Conservation (phyloP, 2,797 vertebrate species). For the Fundulus diaphanus region DNA sequence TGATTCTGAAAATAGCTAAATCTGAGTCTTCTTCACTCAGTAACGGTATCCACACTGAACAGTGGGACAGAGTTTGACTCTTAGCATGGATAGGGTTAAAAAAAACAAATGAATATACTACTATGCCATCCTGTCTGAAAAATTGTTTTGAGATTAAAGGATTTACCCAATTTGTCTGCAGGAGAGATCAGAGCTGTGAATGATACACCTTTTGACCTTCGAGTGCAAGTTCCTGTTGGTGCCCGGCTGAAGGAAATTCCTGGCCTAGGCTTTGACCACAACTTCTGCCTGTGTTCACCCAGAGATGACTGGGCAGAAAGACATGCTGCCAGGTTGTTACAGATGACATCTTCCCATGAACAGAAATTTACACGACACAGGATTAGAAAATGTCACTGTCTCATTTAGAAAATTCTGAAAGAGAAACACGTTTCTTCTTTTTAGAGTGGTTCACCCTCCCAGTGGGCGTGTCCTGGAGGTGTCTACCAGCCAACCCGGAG, state of each 20-base stretch:
- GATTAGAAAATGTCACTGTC: not conserved
- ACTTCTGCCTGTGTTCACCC: slow-evolving; percentile 86
- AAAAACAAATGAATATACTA: no score
- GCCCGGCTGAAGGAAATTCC: slow-evolving; percentile 81
- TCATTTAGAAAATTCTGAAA: not conserved
- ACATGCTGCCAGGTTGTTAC: slow-evolving; percentile 59
- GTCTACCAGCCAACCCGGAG: slow-evolving; percentile 89
- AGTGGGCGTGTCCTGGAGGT: slow-evolving; percentile 89
- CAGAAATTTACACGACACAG: not conserved
- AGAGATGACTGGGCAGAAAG: slow-evolving; percentile 65
- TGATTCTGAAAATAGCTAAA: no score
- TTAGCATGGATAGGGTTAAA: not conserved
- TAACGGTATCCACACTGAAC: no score
- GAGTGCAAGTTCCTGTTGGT: slow-evolving; percentile 84
- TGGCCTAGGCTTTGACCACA: slow-evolving; percentile 92
- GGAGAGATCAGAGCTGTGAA: slow-evolving; percentile 87
- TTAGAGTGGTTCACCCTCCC: slow-evolving; percentile 84
- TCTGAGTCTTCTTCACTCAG: no score
- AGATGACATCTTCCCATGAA: not conserved
- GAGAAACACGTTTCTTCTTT: not conserved
- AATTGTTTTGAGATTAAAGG: not conserved
- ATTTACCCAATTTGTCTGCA: slow-evolving; percentile 48
- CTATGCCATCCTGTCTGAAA: not conserved
- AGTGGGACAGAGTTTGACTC: no score
- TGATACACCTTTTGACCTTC: slow-evolving; percentile 88